Evolutionary conservation across 2,113 vertebrate genomes (phyloP).

Genomic region (Nyctereutes procyonoides): DNA sequence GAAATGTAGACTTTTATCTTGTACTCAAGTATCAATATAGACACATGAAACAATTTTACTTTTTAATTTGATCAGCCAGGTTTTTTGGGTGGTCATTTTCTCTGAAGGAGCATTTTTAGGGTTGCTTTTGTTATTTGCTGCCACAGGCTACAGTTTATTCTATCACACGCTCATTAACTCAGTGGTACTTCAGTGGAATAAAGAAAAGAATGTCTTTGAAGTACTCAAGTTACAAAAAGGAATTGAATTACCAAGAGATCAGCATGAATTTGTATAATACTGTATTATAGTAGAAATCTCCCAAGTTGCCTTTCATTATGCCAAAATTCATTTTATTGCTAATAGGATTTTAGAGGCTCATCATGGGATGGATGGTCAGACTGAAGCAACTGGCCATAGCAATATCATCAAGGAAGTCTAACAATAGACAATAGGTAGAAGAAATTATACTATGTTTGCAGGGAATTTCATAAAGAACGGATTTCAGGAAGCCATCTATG

Average conservation of each 20-base stretch:
- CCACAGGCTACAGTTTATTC: not conserved
- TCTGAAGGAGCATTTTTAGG: not conserved
- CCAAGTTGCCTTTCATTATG: not conserved
- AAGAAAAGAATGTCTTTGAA: conserved; percentile 27
- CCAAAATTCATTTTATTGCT: not conserved
- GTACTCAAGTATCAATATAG: not conserved
- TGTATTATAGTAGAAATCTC: not conserved
- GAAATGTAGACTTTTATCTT: conserved; percentile 8
- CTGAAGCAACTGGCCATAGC: not conserved
- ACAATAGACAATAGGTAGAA: not conserved
- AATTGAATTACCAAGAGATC: not conserved
- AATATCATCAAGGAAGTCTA: not conserved
- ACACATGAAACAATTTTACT: not conserved
- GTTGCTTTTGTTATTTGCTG: conserved; percentile 27
- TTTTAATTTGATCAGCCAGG: not conserved
- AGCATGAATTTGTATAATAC: conserved; percentile 4
- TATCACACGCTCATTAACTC: conserved; percentile 17
- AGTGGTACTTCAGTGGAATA: not conserved
- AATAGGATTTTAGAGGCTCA: not conserved
- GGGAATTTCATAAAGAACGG: not conserved
- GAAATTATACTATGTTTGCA: not conserved
- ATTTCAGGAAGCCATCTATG: not conserved
- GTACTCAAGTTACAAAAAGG: not conserved
- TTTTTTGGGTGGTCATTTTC: not conserved
- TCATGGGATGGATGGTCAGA: not conserved